Base-by-base conservation (phyloP, 92 coral and sea anemone genomes). In the Heliopora coerulea region DNA sequence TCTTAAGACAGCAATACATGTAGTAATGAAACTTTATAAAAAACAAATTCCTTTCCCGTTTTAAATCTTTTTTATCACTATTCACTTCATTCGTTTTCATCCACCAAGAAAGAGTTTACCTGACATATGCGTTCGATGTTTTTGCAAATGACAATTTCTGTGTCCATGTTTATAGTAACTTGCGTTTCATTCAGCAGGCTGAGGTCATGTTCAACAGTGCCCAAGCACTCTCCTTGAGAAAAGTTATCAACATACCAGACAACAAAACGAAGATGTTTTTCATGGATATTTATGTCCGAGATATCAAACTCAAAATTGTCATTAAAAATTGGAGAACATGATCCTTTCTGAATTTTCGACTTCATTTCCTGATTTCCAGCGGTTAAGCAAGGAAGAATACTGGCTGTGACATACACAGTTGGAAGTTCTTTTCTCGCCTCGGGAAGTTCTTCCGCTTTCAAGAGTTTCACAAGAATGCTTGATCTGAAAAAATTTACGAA, bases 381-480 rank as follows among this genome's bases (percentile, higher is more conserved):
- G 7, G 87, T 86, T 42, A 48, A 11, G n/a, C 48, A 44, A 5
- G 91, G 97, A 23, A 86, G 49, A 27, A 92, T 84, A 59, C 84
- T 85, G 33, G 83, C 80, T 39, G 91, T 96, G 59, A 95, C 82
- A 78, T 81, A 88, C 11, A 82, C 95, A 42, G 88, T 92, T 20
- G 99, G 99, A 11, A 82, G 79, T 44, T 95, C 91, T 15, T 90
- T 89, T 62, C 80, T 74, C 30, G 91, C 91, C 17, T 88, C 85
- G 3, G 99, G 99, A 29, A 95, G 80, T 29, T 95, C 96, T 33
- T 95, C 99, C 1, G 89, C 99, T 79, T 88, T 95, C 39, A 95
- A 79, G 23, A 95, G 75, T 27, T 84, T 93, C 8, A 95, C 96
- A 21, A 86, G 74, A 14, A 95, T 80, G 17, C 85, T 82, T 27